Evolutionary conservation across 2,888 invertebrate species (phyloP).

Genomic region (Trichopoda pennipes): DNA sequence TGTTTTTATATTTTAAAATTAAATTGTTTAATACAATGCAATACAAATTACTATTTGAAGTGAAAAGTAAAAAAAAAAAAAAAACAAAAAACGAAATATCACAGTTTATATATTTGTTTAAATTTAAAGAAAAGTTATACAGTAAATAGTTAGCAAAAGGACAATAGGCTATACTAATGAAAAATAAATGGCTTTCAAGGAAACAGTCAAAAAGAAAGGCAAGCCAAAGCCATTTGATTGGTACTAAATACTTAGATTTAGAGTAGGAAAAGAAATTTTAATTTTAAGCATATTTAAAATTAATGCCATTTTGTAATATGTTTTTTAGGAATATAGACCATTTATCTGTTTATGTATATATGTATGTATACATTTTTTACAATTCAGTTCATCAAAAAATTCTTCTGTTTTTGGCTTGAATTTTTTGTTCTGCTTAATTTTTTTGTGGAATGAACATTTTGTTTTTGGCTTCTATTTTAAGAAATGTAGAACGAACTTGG

Average conservation of each 20-base stretch:
- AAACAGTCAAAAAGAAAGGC: background rate
- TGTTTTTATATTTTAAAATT: constrained; percentile 29
- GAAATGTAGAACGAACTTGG: no score
- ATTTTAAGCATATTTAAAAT: no score
- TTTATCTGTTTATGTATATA: no score
- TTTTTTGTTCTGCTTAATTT: constrained; percentile 2
- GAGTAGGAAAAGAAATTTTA: no score
- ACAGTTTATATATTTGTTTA: constrained; percentile 74
- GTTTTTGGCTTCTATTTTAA: background rate
- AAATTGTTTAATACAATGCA: constrained; percentile 26
- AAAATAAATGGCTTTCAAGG: constrained; percentile 34
- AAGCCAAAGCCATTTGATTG: no score
- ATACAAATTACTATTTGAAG: constrained; percentile 36
- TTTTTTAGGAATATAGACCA: no score
- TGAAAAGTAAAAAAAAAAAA: constrained; percentile 42
- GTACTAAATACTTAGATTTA: no score
- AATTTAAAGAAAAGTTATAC: constrained; percentile 57
- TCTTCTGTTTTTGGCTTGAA: no score
- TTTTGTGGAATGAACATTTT: constrained; percentile 54
- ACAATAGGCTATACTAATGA: constrained; percentile 21
- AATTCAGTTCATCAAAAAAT: no score
- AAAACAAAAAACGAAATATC: constrained; percentile 78
- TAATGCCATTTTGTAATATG: no score
- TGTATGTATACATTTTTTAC: no score
- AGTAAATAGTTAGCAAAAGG: constrained; percentile 39